These are phyloP conservation scores for Temnothorax nylanderi DNA, from an alignment of 1,140 invertebrate species.

Conservation along the genomic window DNA sequence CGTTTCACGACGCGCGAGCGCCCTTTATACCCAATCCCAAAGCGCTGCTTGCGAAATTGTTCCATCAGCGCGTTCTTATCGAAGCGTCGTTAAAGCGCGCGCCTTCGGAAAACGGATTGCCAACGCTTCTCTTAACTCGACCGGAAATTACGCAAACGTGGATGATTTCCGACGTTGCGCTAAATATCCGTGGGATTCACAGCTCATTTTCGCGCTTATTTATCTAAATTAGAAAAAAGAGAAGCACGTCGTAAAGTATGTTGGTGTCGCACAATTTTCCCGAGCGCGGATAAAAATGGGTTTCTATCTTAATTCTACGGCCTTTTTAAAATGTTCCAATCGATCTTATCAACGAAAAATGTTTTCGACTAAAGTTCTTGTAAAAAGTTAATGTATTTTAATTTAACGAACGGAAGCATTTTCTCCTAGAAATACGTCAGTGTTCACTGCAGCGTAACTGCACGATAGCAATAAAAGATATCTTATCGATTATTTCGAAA, in stretches of 20 bases:
- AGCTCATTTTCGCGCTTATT: slow-evolving; percentile 60
- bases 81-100: slow-evolving; percentile 39
- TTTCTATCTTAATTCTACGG: not conserved
- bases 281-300: not conserved
- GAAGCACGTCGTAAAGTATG: slow-evolving; percentile 6
- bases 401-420: not conserved
- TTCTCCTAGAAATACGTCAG: too few species aligned
- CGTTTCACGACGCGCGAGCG: not conserved
- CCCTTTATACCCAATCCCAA: slow-evolving; percentile 30
- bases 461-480: not conserved
- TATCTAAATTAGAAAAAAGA: slow-evolving; percentile 74
- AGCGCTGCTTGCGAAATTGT: slow-evolving; percentile 18
- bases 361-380: not conserved
- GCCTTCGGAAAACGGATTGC: not conserved
- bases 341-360: not conserved
- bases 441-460: not conserved
- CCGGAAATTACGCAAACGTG: slow-evolving; percentile 46
- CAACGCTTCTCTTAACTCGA: slow-evolving; percentile 15
- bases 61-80: slow-evolving; percentile 42
- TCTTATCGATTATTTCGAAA: slow-evolving; percentile 13
- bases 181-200: not conserved
- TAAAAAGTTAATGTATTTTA: not conserved
- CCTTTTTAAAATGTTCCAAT: not conserved
- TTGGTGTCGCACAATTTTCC: not conserved
- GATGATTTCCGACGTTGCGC: not conserved